phyloP scores from a whole-genome alignment of 2,113 vertebrate species.

The Pomatorhinus ruficollis region DNA sequence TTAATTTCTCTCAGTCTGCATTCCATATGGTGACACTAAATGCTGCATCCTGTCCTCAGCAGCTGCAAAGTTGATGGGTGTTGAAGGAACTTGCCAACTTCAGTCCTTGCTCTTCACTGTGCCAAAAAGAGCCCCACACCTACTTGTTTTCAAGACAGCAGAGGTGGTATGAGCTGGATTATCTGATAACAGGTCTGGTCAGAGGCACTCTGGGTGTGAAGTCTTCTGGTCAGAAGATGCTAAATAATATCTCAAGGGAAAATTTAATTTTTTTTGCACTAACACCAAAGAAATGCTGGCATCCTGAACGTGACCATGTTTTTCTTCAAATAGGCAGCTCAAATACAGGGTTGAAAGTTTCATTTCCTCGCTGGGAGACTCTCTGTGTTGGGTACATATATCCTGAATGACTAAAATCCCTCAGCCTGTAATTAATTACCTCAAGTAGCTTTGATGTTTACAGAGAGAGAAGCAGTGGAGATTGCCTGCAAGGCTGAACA shows the following conservation, averaged over 20 bases:
- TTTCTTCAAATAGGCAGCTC: conserved; percentile 9
- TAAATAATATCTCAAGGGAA: background rate
- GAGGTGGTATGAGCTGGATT: background rate
- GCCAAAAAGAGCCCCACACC: background rate
- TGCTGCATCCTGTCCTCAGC: background rate
- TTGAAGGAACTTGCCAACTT: conserved; percentile 13
- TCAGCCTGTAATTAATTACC: conserved; percentile 62
- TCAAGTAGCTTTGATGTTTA: conserved; percentile 63
- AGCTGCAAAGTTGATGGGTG: background rate
- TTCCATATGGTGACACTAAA: background rate
- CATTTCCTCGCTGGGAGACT: background rate
- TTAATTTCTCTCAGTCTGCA: background rate
- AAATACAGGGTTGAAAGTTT: background rate
- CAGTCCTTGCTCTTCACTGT: background rate
- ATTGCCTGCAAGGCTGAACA: conserved; percentile 34
- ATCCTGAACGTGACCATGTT: background rate
- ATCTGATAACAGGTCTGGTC: background rate
- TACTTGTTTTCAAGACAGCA: background rate
- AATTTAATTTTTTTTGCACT: background rate
- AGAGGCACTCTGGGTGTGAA: background rate
- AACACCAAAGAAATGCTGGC: background rate
- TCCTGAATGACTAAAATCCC: conserved; percentile 41
- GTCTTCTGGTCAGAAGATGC: background rate
- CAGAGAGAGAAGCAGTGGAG: conserved; percentile 30
- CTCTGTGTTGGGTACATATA: background rate